Evolutionary conservation across 2,888 invertebrate genomes (phyloP), one percentile per base, ranked within the genome.

Genomic region (Oxyteleia sp.): DNA sequence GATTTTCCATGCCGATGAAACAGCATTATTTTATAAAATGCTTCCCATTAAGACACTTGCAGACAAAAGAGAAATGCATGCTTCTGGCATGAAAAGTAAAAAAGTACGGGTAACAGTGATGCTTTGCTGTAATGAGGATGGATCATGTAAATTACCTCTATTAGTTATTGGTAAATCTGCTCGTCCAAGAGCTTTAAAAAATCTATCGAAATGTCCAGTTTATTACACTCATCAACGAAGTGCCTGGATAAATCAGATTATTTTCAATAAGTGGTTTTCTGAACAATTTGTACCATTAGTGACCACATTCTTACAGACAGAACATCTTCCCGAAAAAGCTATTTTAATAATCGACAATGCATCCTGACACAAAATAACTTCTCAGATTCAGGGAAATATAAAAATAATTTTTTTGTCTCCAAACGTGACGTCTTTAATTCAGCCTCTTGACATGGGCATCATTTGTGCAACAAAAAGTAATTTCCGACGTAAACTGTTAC

Each of bases 1-100:
- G 74, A 55, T 88, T 13, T 88, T 85, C 45, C 87, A 87, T 53
- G 82, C 83, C 10, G 87, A 88, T 32, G 85, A 87, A 68, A 87
- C 85, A 5, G 85, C 84, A 0, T 61, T 88, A 20, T 84, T 84
- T 51, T 87, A 76, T 15, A 86, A 82, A 72, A 78, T 74, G 43
- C 68, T 87, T 11, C 87, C 87, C 23, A 26, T 2, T 5, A 26
- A 26, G 5, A 26, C 26, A 26, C 51, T 84, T n/a, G 84, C 83
- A 32, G 68, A 76, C 13, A 10, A 10, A 10, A 38, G 11, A 5
- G 38, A 38, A 38, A 68, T 11, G 43, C 43, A 41, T 53, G 87
- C 86, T 29, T 63, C 81, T 16, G 88, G 86, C 3, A 66, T 81
- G 10, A 89, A 88, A 71, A 72, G 68, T 4, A 78, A 82, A 23